Conservation (phyloP, 2,888 invertebrate genomes). For the Orthosia gothica region DNA sequence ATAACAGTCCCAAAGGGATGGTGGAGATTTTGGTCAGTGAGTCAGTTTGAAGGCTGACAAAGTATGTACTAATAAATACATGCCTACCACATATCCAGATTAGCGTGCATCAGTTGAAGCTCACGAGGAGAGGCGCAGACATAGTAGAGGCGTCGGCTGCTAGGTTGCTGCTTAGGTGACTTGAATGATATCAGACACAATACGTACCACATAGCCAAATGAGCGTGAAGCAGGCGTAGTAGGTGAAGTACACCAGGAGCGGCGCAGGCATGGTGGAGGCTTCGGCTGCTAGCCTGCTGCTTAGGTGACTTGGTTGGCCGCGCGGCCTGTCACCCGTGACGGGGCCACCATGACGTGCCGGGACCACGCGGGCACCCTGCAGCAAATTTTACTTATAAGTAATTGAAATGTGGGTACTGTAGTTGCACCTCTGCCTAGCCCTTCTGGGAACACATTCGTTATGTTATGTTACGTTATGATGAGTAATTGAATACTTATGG, state of each 20-base stretch:
- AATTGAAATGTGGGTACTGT: neutral
- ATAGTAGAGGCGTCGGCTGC: conserved; percentile 71
- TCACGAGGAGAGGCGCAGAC: conserved; percentile 78
- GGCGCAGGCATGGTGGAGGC: conserved; percentile 78
- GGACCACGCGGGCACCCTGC: conserved; percentile 34
- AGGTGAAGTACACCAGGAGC: conserved; percentile 73
- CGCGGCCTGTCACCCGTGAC: conserved; percentile 72
- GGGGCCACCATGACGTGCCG: conserved; percentile 77
- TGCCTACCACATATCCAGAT: conserved; percentile 82
- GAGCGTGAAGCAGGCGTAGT: conserved; percentile 68
- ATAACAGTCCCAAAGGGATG: too few species aligned
- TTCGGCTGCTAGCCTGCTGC: conserved; percentile 60
- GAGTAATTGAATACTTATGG: neutral
- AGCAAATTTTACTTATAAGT: neutral
- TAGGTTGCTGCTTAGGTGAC: neutral
- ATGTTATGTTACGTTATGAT: too few species aligned
- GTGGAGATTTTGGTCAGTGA: too few species aligned
- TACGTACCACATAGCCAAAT: conserved; percentile 82
- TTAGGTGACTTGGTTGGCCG: conserved; percentile 82
- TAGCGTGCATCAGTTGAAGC: conserved; percentile 73
- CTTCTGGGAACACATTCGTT: too few species aligned
- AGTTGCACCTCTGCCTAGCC: too few species aligned
- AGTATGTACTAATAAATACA: too few species aligned
- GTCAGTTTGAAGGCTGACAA: too few species aligned
- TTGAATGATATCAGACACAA: neutral